A percentile compares a stretch with the other conserved stretches of the same genome.
Conservation (phyloP, 2,888 invertebrate genomes). For the Pegoplata infirma region DNA sequence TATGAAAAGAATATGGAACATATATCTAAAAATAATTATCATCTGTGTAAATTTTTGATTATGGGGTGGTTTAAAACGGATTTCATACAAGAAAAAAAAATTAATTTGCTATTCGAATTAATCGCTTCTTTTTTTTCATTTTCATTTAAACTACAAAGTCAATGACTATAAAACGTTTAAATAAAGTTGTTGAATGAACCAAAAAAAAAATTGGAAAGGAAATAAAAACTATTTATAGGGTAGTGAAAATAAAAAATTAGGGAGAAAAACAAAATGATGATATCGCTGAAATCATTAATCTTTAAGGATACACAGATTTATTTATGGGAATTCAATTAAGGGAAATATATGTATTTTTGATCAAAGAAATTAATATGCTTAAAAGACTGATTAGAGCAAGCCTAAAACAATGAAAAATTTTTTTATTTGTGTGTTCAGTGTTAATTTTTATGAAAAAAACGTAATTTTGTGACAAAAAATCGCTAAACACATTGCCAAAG, state of each 20-base stretch:
- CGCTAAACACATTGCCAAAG: no score
- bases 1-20: no score
- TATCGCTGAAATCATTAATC: neutral
- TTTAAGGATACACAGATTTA: neutral
- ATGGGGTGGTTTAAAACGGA: conserved; percentile 16
- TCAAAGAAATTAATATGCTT: no score
- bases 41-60: conserved; percentile 39
- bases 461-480: no score
- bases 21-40: conserved; percentile 54
- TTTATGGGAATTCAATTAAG: neutral
- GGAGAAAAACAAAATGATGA: neutral
- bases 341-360: no score
- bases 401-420: no score
- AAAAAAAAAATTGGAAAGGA: conserved; percentile 23
- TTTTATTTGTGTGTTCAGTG: no score
- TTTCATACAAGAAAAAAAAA: neutral
- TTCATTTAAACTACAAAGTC: conserved; percentile 43
- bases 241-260: conserved; percentile 48
- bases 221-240: conserved; percentile 46
- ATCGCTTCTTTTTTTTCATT: conserved; percentile 14
- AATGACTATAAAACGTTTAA: conserved; percentile 48
- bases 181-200: neutral
- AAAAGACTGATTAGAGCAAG: no score
- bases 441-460: no score
- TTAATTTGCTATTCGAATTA: conserved; percentile 42